These are phyloP conservation scores for Plectrocnemia conspersa DNA, from an alignment of 1,140 invertebrate species.

Conservation along the genomic window DNA sequence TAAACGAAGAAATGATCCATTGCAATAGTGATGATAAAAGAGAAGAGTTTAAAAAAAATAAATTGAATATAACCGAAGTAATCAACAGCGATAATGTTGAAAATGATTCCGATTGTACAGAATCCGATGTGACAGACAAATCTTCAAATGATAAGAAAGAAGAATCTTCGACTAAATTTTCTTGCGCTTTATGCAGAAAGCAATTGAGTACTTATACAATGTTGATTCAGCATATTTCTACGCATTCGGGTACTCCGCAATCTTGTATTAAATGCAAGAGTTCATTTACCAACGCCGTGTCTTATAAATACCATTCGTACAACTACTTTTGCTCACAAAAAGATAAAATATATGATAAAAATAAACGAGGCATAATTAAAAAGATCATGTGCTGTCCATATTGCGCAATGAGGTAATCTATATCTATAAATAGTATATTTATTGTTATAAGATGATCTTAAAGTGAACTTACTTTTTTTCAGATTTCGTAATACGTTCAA, in stretches of 20 bases:
- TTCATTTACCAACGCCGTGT: conserved; percentile 26
- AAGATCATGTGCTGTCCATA: conserved; percentile 22
- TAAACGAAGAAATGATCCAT: conserved; percentile 1
- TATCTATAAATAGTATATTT: neutral
- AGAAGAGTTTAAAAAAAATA: too few relatives aligned
- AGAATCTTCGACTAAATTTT: neutral
- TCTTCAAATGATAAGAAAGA: too few relatives aligned
- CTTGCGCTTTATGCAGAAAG: conserved; percentile 15
- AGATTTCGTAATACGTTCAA: conserved; percentile 26
- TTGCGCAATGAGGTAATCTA: conserved; percentile 23
- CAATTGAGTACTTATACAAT: conserved; percentile 6
- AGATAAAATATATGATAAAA: neutral
- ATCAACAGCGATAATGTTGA: too few relatives aligned
- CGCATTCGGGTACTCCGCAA: conserved; percentile 19
- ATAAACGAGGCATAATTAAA: neutral
- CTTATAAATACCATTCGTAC: conserved; percentile 21
- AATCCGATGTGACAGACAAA: too few relatives aligned
- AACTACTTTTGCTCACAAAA: conserved; percentile 6
- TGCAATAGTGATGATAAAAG: neutral
- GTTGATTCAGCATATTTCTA: conserved; percentile 27
- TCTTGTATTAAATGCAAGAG: conserved; percentile 26
- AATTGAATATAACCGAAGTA: too few relatives aligned
- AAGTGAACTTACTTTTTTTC: conserved; percentile 19
- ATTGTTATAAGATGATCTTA: neutral
- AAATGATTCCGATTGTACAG: too few relatives aligned